phyloP scores from a whole-genome alignment of 1,140 invertebrate genomes.

The Eumeta japonica region DNA sequence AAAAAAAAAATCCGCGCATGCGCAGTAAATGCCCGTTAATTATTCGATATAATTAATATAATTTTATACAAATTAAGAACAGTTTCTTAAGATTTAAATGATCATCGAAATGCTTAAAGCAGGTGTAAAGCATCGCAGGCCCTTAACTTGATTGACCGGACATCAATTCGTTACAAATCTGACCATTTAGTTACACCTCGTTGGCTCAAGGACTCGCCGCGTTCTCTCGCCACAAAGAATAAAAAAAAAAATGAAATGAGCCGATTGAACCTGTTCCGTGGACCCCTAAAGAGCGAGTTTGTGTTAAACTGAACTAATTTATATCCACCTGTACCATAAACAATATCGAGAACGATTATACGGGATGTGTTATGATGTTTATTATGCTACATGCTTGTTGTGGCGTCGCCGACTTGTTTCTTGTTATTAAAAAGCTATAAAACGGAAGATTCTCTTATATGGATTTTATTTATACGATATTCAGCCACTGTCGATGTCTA shows the following conservation, averaged over 20 bases:
- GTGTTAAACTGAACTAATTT: slow-evolving; percentile 50
- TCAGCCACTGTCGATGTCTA: too few species aligned
- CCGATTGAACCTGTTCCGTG: slow-evolving; percentile 43
- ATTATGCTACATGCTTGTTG: too few species aligned
- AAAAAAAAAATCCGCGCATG: too few species aligned
- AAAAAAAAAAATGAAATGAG: slow-evolving; percentile 45
- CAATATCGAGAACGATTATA: slow-evolving; percentile 33
- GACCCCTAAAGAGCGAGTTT: slow-evolving; percentile 48
- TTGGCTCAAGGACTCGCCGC: slow-evolving; percentile 51
- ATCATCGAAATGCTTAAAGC: slow-evolving; percentile 22
- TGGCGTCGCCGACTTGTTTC: too few species aligned
- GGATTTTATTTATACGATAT: too few species aligned
- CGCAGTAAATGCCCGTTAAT: too few species aligned
- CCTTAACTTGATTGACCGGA: slow-evolving; percentile 30
- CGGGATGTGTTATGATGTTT: slow-evolving; percentile 36
- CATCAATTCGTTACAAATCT: slow-evolving; percentile 53
- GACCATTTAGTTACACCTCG: slow-evolving; percentile 54
- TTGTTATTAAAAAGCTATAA: too few species aligned
- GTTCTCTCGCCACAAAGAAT: slow-evolving; percentile 45
- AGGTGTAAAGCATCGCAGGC: slow-evolving; percentile 39
- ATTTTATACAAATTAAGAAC: too few species aligned
- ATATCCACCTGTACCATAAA: slow-evolving; percentile 48
- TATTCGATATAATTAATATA: too few species aligned
- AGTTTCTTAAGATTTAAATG: slow-evolving; percentile 38
- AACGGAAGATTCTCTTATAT: too few species aligned